Percentiles rank a stretch among this genome's conserved stretches.
phyloP scores from a whole-genome alignment of 2,797 vertebrate species.

The Danio choprae region DNA sequence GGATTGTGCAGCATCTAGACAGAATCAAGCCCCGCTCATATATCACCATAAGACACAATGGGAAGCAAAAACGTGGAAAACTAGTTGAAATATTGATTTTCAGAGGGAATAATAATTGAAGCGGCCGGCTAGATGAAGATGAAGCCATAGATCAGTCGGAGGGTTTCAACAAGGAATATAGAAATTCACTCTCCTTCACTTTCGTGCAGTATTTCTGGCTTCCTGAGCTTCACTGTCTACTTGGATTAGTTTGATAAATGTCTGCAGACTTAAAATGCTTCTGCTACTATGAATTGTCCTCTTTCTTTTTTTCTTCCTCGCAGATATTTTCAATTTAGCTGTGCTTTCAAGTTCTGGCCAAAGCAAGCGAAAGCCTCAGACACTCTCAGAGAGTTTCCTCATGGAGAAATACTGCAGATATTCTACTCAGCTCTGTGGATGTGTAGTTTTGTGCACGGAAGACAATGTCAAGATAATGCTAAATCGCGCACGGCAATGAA shows the following conservation, averaged over 20 bases:
- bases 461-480: no score
- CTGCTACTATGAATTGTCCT: constrained; percentile 41
- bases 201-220: constrained; percentile 20
- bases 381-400: constrained; percentile 30
- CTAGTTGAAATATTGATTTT: constrained; percentile 48
- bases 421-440: constrained; percentile 22
- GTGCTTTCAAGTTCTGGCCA: constrained; percentile 55
- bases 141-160: constrained; percentile 45
- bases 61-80: constrained; percentile 40
- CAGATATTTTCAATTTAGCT: constrained; percentile 53
- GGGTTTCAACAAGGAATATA: constrained; percentile 32
- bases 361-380: constrained; percentile 49
- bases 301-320: constrained; percentile 31
- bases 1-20: constrained; percentile 14
- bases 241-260: constrained; percentile 58
- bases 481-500: no score
- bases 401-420: constrained; percentile 8
- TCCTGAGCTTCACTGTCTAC: constrained; percentile 41
- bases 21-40: constrained; percentile 27
- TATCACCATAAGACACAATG: constrained; percentile 39
- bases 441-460: not conserved
- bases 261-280: constrained; percentile 45
- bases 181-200: constrained; percentile 27
- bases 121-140: constrained; percentile 42
- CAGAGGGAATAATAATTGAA: constrained; percentile 34